phyloP scores from a whole-genome alignment of 2,113 vertebrate species.

The Oenanthe oenanthe region DNA sequence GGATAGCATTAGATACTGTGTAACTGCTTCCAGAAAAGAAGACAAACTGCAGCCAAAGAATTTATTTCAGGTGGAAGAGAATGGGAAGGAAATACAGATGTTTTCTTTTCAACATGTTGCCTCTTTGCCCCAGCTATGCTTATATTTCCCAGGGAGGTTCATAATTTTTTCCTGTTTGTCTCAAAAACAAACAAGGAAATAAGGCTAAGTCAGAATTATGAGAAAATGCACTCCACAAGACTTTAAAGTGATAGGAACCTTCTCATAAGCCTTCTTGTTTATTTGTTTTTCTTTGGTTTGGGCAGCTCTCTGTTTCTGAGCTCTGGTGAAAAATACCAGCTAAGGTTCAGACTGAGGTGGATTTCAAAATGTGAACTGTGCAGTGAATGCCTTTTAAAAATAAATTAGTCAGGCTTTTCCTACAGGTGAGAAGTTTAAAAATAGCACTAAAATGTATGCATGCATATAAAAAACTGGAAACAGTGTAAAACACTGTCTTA shows the following conservation, averaged over 20 bases:
- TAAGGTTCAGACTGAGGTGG: background rate
- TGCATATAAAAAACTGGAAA: background rate
- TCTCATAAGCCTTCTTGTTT: background rate
- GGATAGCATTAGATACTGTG: conserved; percentile 55
- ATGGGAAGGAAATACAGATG: conserved; percentile 36
- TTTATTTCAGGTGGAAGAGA: conserved; percentile 66
- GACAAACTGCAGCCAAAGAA: conserved; percentile 59
- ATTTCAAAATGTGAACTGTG: background rate
- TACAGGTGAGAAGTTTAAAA: background rate
- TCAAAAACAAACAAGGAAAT: background rate
- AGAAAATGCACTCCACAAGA: background rate
- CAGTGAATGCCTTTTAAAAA: background rate
- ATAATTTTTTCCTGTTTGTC: conserved; percentile 40
- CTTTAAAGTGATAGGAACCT: background rate
- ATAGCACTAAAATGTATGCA: background rate
- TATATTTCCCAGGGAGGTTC: background rate
- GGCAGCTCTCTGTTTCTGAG: background rate
- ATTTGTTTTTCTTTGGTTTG: background rate
- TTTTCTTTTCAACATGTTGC: conserved; percentile 21
- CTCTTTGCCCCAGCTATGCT: background rate
- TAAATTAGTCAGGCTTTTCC: background rate
- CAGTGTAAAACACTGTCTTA: background rate
- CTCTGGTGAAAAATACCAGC: background rate
- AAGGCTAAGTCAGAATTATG: background rate
- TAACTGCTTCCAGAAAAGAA: conserved; percentile 67